These are phyloP conservation scores for Delia radicum DNA, from an alignment of 1,140 invertebrate genomes.

Conservation along the genomic window DNA sequence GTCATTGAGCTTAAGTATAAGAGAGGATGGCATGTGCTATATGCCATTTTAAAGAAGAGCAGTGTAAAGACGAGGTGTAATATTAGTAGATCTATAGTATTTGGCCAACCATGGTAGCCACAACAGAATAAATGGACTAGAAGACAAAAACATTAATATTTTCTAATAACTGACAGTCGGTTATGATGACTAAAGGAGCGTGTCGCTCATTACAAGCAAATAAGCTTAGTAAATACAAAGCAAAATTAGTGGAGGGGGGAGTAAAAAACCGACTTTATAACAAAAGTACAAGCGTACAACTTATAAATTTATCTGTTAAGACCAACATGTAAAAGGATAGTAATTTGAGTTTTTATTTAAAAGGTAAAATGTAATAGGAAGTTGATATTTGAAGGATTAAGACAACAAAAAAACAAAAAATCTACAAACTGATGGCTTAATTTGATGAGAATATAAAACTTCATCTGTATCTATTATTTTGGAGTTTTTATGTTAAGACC, in stretches of 20 bases:
- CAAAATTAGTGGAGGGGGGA: not conserved
- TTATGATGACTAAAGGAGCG: not conserved
- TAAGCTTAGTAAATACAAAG: constrained; percentile 3
- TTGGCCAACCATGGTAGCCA: not conserved
- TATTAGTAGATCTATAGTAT: not conserved
- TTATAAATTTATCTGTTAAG: not conserved
- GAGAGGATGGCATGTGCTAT: not conserved
- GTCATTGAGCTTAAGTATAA: not conserved
- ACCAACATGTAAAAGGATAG: not conserved
- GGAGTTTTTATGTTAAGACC: not conserved
- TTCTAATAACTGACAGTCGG: not conserved
- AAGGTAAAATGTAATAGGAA: not conserved
- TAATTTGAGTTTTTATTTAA: not conserved
- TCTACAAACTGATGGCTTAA: constrained; percentile 7
- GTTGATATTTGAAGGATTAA: not conserved
- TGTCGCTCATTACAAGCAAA: constrained; percentile 20
- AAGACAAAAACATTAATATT: too few relatives aligned
- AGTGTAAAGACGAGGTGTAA: not conserved
- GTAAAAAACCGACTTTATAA: not conserved
- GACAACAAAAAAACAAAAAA: not conserved
- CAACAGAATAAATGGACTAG: not conserved
- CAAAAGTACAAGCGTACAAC: not conserved
- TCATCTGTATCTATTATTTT: not conserved
- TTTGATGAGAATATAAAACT: not conserved
- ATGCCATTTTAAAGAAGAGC: too few relatives aligned